phyloP scores from a whole-genome alignment of 2,888 invertebrate genomes.

The Clepsis dumicolana region DNA sequence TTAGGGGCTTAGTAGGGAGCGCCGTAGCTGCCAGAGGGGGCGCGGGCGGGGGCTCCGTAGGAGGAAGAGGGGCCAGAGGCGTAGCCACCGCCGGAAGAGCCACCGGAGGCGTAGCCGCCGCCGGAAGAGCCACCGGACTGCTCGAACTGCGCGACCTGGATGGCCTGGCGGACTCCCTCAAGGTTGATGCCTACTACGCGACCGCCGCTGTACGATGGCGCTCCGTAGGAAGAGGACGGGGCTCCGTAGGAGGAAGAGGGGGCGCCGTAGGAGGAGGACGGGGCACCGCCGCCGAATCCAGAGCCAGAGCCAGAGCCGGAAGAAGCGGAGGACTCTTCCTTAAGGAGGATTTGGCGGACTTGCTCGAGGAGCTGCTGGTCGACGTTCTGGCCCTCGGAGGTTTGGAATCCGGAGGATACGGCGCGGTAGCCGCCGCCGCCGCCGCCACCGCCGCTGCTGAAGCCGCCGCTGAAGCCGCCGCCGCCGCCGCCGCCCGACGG shows the following conservation, averaged over 20 bases:
- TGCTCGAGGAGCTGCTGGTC: conserved; percentile 93
- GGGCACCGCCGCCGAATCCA: conserved; percentile 79
- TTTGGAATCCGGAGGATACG: conserved; percentile 92
- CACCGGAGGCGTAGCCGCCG: conserved; percentile 71
- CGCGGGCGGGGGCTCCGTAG: conserved; percentile 85
- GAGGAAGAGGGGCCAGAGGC: conserved; percentile 85
- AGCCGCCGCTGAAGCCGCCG: conserved; percentile 70
- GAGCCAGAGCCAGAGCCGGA: conserved; percentile 77
- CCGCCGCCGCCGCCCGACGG: conserved; percentile 85
- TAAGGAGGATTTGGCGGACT: conserved; percentile 93
- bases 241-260: conserved; percentile 89
- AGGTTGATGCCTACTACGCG: conserved; percentile 94
- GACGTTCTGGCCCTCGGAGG: conserved; percentile 93
- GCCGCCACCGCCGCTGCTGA: conserved; percentile 68
- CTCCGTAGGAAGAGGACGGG: conserved; percentile 85
- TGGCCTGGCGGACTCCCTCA: conserved; percentile 94
- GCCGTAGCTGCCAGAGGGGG: conserved; percentile 90
- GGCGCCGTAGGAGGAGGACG: conserved; percentile 87
- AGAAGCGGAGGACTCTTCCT: conserved; percentile 90
- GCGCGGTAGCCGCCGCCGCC: conserved; percentile 91
- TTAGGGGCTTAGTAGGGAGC: conserved; percentile 83
- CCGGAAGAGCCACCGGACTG: conserved; percentile 83
- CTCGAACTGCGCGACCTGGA: conserved; percentile 94
- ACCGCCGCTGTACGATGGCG: conserved; percentile 82
- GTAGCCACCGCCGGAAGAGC: conserved; percentile 63